Evolutionary conservation across 2,797 vertebrate genomes (phyloP).

Genomic region (Aplochiton taeniatus): DNA sequence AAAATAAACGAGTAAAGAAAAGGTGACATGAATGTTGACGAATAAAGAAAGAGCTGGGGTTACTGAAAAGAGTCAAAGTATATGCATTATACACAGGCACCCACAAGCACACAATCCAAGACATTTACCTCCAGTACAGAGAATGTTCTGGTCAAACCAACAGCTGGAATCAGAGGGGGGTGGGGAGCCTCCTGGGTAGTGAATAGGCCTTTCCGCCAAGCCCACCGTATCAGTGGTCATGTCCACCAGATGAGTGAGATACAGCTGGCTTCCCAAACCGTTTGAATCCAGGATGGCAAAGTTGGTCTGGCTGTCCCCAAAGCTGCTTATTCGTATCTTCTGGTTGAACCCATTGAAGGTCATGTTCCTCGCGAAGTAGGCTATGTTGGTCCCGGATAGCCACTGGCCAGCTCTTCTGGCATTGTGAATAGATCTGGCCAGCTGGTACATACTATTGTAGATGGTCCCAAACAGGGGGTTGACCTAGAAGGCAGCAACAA

Average conservation of each 20-base stretch:
- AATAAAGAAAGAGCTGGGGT: neutral
- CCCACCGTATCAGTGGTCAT: slow-evolving; percentile 64
- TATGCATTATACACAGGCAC: neutral
- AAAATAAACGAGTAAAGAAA: slow-evolving; percentile 8
- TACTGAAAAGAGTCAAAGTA: neutral
- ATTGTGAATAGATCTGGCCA: slow-evolving; percentile 84
- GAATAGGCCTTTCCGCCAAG: slow-evolving; percentile 75
- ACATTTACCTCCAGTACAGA: slow-evolving; percentile 83
- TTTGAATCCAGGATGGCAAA: slow-evolving; percentile 87
- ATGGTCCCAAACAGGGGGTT: slow-evolving; percentile 93
- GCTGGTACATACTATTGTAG: slow-evolving; percentile 89
- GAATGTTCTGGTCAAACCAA: slow-evolving; percentile 82
- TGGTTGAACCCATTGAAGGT: slow-evolving; percentile 88
- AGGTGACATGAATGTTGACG: neutral
- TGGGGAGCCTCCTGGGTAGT: slow-evolving; percentile 81
- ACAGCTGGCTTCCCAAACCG: slow-evolving; percentile 75
- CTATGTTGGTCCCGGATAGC: slow-evolving; percentile 77
- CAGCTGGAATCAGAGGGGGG: slow-evolving; percentile 84
- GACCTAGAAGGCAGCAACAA: slow-evolving; percentile 70
- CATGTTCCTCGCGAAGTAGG: slow-evolving; percentile 80
- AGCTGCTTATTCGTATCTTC: slow-evolving; percentile 71
- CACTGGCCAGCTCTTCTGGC: slow-evolving; percentile 70
- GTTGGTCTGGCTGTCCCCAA: slow-evolving; percentile 75
- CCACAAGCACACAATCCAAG: neutral
- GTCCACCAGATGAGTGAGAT: slow-evolving; percentile 81